Conservation (phyloP, 2,888 invertebrate genomes). For the Pterostichus madidus region DNA sequence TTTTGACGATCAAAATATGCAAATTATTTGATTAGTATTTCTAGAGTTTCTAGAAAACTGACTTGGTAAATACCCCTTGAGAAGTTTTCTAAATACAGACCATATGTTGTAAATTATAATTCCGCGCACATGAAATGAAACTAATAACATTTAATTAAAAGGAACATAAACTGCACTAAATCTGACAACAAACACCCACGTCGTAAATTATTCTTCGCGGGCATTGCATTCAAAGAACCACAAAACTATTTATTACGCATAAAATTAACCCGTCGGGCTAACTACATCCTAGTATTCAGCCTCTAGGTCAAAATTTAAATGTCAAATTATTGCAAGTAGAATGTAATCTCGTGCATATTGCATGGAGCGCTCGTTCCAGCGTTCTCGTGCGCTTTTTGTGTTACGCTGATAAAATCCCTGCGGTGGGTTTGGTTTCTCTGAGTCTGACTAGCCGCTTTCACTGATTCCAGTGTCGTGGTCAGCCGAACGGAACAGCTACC, state of each 20-base stretch:
- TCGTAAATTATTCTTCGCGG: neutral
- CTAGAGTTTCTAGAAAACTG: too few species aligned
- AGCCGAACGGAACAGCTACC: slow-evolving; percentile 12
- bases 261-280: slow-evolving; percentile 29
- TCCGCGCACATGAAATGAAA: neutral
- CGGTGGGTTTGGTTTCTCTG: slow-evolving; percentile 21
- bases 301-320: slow-evolving; percentile 54
- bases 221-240: neutral
- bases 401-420: neutral
- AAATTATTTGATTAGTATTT: too few species aligned
- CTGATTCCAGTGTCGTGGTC: slow-evolving; percentile 20
- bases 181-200: slow-evolving; percentile 33
- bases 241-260: slow-evolving; percentile 41
- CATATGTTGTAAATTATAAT: too few species aligned
- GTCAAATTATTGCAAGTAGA: slow-evolving; percentile 48
- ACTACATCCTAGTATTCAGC: slow-evolving; percentile 26
- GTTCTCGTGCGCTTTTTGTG: slow-evolving; percentile 5
- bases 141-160: slow-evolving; percentile 29
- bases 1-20: too few species aligned
- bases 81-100: too few species aligned
- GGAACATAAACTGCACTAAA: slow-evolving; percentile 18
- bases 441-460: neutral
- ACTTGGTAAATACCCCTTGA: too few species aligned
- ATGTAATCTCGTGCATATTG: slow-evolving; percentile 40
- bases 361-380: neutral